Evolutionary conservation across 2,888 invertebrate species (phyloP).

Genomic region (Acanthosepion lycidas): DNA sequence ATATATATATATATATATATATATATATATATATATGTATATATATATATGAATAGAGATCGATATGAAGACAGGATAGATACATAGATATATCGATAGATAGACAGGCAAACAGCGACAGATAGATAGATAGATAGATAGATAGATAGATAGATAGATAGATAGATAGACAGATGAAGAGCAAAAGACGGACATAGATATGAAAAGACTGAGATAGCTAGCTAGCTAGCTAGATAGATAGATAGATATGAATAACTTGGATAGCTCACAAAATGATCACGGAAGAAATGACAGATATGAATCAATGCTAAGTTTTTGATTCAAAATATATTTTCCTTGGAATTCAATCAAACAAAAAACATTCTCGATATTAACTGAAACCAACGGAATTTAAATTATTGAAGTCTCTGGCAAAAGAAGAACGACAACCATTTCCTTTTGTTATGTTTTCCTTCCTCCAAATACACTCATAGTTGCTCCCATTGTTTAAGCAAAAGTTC

Average conservation of each 20-base stretch:
- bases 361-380: background rate
- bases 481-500: background rate
- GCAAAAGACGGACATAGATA: background rate
- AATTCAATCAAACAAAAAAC: background rate
- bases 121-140: background rate
- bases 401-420: background rate
- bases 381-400: background rate
- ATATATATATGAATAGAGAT: too few relatives aligned
- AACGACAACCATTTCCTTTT: background rate
- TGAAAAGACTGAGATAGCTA: too few relatives aligned
- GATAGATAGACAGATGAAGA: background rate
- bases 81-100: too few relatives aligned
- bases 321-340: background rate
- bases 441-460: too few relatives aligned
- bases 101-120: too few relatives aligned
- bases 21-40: too few relatives aligned
- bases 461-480: background rate
- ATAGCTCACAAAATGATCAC: fast-evolving
- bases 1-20: too few relatives aligned
- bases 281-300: too few relatives aligned
- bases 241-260: too few relatives aligned
- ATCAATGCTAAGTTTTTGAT: background rate
- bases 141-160: background rate
- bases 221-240: too few relatives aligned
- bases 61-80: too few relatives aligned